Conservation (phyloP, 2,797 vertebrate genomes). For the Muraenolepis orangiensis region DNA sequence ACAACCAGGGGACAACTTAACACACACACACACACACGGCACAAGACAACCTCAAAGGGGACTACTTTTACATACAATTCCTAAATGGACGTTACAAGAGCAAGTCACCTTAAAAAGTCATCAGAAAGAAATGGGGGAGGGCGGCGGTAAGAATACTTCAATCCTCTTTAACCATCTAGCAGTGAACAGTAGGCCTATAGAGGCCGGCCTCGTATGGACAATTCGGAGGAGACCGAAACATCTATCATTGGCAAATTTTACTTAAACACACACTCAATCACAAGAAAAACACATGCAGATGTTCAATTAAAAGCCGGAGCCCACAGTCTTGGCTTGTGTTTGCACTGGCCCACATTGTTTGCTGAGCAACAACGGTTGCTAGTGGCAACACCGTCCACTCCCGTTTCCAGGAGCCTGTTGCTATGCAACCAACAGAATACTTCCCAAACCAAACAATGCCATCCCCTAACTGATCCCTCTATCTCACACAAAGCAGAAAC, state of each 20-base stretch:
- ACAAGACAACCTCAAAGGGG: constrained; percentile 8
- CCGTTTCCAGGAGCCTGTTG: constrained; percentile 89
- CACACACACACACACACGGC: constrained; percentile 17
- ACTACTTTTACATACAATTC: constrained; percentile 43
- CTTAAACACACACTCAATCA: constrained; percentile 67
- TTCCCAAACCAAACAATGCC: constrained; percentile 99
- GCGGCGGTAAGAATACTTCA: constrained; percentile 16
- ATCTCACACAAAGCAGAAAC: constrained; percentile 84
- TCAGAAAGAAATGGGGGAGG: constrained; percentile 24
- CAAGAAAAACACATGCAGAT: constrained; percentile 88
- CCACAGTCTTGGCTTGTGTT: constrained; percentile 80
- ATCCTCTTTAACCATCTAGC: constrained; percentile 27
- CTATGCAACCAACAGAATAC: constrained; percentile 87
- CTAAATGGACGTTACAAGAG: constrained; percentile 40
- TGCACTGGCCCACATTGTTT: constrained; percentile 92
- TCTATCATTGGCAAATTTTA: constrained; percentile 61
- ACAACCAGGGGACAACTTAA: constrained; percentile 33
- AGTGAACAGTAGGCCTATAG: constrained; percentile 2
- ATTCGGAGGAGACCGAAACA: constrained; percentile 54
- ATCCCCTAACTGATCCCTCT: constrained; percentile 82
- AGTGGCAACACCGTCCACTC: constrained; percentile 87
- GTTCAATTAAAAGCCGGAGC: constrained; percentile 85
- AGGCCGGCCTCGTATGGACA: constrained; percentile 39
- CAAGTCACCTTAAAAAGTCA: constrained; percentile 43
- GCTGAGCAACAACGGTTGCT: constrained; percentile 95